These are phyloP conservation scores for Pagetopsis macropterus DNA, from an alignment of 2,797 vertebrate species.

Conservation along the genomic window DNA sequence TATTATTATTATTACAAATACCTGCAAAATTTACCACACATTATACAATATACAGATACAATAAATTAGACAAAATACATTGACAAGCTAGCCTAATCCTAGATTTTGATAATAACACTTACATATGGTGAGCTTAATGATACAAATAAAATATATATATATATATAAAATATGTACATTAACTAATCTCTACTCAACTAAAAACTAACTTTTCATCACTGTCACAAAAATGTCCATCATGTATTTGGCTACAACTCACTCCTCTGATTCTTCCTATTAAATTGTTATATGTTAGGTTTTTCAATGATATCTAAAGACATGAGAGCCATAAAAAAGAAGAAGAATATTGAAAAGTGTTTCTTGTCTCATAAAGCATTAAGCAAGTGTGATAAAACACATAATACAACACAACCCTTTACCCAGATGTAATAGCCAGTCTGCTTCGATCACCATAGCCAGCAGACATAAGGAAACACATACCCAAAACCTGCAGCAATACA, in stretches of 20 bases:
- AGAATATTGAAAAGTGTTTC: no score
- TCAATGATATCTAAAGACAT: neutral
- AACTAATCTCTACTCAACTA: neutral
- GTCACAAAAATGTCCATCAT: no score
- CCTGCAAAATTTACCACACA: neutral
- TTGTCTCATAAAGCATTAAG: no score
- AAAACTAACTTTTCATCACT: no score
- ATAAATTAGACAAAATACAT: neutral
- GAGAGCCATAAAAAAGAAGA: no score
- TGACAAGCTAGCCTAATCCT: neutral
- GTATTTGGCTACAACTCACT: neutral
- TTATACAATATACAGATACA: neutral
- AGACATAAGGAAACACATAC: neutral
- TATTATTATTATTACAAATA: no score
- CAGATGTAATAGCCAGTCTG: constrained; percentile 5
- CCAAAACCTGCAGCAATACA: neutral
- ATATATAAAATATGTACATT: neutral
- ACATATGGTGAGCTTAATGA: no score
- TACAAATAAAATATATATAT: neutral
- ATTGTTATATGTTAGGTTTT: neutral
- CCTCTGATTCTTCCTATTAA: neutral
- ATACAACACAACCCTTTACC: neutral
- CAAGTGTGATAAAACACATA: neutral
- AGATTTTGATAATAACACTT: neutral
- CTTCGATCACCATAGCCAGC: neutral